phyloP scores from a whole-genome alignment of 2,888 invertebrate genomes.

The Xestia ashworthii region DNA sequence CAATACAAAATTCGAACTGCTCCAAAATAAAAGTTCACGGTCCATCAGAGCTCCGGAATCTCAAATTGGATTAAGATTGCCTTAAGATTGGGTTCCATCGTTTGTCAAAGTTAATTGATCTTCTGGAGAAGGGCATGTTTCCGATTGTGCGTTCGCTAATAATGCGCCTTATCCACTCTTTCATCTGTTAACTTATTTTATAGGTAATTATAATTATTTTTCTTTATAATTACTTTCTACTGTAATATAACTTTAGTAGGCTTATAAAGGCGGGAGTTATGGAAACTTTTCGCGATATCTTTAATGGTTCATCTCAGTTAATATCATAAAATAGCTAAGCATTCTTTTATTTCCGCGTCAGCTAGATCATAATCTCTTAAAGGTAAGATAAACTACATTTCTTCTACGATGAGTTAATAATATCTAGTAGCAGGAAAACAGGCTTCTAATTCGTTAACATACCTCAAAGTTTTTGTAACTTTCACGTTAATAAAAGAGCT shows the following conservation, averaged over 20 bases:
- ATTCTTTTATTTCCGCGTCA: not conserved
- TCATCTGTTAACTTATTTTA: conserved; percentile 37
- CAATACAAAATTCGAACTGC: conserved; percentile 39
- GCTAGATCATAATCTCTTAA: not conserved
- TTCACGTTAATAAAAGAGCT: conserved; percentile 6
- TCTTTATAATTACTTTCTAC: conserved; percentile 27
- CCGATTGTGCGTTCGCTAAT: conserved; percentile 41
- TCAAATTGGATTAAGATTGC: conserved; percentile 65
- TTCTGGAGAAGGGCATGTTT: conserved; percentile 57
- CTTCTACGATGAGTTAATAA: not conserved
- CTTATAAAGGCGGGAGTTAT: not conserved
- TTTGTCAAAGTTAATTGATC: conserved; percentile 65
- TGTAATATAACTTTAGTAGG: not conserved
- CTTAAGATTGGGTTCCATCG: conserved; percentile 49
- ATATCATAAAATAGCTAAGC: not conserved
- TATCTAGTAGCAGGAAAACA: not conserved
- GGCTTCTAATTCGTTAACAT: not conserved
- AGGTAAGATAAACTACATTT: not conserved
- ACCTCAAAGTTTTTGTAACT: conserved; percentile 19
- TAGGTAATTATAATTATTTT: conserved; percentile 6
- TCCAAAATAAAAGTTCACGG: conserved; percentile 51
- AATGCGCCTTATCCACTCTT: conserved; percentile 42
- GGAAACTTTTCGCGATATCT: not conserved
- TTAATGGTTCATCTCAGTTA: not conserved
- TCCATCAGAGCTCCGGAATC: conserved; percentile 55